Conservation (phyloP, 2,888 invertebrate genomes). For the Helicoverpa assulta region DNA sequence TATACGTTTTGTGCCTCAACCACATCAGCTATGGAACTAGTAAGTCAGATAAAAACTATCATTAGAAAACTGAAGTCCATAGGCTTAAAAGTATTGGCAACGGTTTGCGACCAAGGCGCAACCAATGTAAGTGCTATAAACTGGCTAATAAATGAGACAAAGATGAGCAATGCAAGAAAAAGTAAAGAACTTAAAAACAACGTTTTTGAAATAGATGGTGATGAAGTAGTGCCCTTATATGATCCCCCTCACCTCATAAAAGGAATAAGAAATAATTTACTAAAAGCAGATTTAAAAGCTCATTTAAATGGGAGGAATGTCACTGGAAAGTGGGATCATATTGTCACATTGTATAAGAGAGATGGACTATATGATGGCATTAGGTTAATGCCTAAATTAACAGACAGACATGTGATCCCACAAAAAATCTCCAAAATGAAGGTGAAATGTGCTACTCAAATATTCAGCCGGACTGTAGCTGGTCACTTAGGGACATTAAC, state of each 20-base stretch:
- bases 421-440: too few relatives aligned
- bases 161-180: neutral
- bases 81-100: slow-evolving; percentile 9
- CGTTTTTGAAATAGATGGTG: slow-evolving; percentile 5
- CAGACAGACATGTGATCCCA: too few relatives aligned
- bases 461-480: slow-evolving; percentile 13
- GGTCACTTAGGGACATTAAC: slow-evolving; percentile 2
- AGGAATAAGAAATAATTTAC: too few relatives aligned
- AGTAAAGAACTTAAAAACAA: neutral
- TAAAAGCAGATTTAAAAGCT: slow-evolving; percentile 1
- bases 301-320: slow-evolving; percentile 7
- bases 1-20: slow-evolving; percentile 17
- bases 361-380: slow-evolving; percentile 6
- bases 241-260: too few relatives aligned
- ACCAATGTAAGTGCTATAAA: slow-evolving; percentile 5
- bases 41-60: slow-evolving; percentile 3
- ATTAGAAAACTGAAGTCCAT: slow-evolving; percentile 10
- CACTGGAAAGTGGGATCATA: slow-evolving; percentile 6
- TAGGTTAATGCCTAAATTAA: slow-evolving; percentile 4
- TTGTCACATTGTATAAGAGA: neutral
- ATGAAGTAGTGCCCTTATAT: neutral
- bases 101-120: slow-evolving; percentile 18
- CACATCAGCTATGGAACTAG: slow-evolving; percentile 7
- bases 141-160: slow-evolving; percentile 7
- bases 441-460: slow-evolving; percentile 6